A percentile compares a stretch with the other conserved stretches of the same genome.
These are phyloP conservation scores for Orchestia grillus DNA, from an alignment of 1,140 invertebrate genomes.

Conservation along the genomic window DNA sequence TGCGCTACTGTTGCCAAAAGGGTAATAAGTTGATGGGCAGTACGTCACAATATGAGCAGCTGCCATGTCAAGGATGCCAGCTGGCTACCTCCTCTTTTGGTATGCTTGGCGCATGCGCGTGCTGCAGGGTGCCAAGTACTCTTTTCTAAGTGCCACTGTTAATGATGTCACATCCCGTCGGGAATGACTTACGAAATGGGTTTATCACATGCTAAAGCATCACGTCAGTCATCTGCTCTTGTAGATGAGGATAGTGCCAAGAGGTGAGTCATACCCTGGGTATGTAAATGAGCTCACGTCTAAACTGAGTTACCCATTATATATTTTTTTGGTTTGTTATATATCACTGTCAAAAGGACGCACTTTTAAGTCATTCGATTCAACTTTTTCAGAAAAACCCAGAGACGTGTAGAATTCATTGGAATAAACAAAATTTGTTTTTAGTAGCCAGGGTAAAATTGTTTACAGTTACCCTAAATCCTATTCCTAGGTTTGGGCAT, in stretches of 20 bases:
- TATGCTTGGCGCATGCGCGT: constrained; percentile 20
- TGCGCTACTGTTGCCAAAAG: neutral
- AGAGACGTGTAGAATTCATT: neutral
- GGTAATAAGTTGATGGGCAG: neutral
- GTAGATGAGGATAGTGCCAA: neutral
- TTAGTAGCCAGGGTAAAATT: neutral
- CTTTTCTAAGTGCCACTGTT: neutral
- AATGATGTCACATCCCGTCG: neutral
- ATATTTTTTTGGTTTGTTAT: neutral
- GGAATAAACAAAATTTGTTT: neutral
- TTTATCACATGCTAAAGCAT: neutral
- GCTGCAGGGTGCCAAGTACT: neutral
- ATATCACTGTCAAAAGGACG: neutral
- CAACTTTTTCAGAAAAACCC: neutral
- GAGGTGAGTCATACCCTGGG: neutral
- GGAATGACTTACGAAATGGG: neutral
- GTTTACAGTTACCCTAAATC: neutral
- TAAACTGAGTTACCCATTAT: neutral
- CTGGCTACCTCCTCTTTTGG: constrained; percentile 43
- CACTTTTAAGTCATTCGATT: neutral
- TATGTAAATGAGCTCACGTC: neutral
- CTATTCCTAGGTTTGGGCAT: neutral
- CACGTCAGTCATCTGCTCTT: neutral
- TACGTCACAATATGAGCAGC: constrained; percentile 14
- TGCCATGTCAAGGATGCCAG: constrained; percentile 20